Base-by-base conservation (phyloP, 1,140 invertebrate genomes). In the Babylonia areolata region DNA sequence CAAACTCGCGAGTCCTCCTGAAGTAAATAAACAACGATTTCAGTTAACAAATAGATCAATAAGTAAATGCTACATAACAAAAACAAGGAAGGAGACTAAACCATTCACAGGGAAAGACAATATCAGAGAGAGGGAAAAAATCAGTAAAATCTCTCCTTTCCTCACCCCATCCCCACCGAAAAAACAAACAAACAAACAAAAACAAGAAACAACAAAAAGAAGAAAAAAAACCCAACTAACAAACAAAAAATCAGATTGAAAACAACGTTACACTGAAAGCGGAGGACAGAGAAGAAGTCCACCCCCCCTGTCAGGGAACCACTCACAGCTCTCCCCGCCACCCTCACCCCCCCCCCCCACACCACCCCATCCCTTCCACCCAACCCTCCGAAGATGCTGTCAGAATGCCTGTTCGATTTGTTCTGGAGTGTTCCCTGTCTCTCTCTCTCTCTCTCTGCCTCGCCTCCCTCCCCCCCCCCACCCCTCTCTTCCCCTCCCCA, bases 341-440 rank as follows among this genome's bases (percentile, higher is more conserved):
- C 42, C 42, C 5, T 5, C 42, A 6, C 42, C 15, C n/a, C n/a
- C n/a, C n/a, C n/a, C n/a, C n/a, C n/a, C n/a, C n/a, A n/a, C n/a
- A n/a, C n/a, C n/a, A n/a, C n/a, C n/a, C n/a, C n/a, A n/a, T n/a
- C n/a, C n/a, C n/a, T n/a, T n/a, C n/a, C n/a, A n/a, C n/a, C n/a
- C n/a, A n/a, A 15, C 5, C 42, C 5, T 15, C 42, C 5, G 15
- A 15, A 46, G 42, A 46, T 42, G 78, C 42, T n/a, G 28, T 35
- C 78, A n/a, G 42, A n/a, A 33, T 28, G 23, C 37, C 6, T 11
- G 31, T 80, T 84, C 64, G 64, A 84, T 71, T 83, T 71, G 64
- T 40, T 46, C 39, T 84, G 54, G 40, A 84, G 81, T 73, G 81
- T 17, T 0, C 5, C 9, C 6, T 37, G 54, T 51, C 54, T 28